phyloP scores from a whole-genome alignment of 2,888 invertebrate genomes.

The Caenorhabditis uteleia region DNA sequence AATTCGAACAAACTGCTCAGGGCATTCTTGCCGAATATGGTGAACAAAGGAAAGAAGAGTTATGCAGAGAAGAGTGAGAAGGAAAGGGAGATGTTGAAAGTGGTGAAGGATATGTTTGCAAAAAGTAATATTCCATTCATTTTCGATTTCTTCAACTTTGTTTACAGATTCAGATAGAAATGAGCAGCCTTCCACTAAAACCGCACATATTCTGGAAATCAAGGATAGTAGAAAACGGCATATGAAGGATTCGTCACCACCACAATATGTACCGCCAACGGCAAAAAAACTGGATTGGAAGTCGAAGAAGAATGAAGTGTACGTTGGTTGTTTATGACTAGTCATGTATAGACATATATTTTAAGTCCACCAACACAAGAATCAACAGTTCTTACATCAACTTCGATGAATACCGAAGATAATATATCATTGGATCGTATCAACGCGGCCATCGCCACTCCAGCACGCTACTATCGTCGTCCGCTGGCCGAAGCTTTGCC shows the following conservation, averaged over 20 bases:
- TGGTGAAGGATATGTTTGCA: slow-evolving; percentile 17
- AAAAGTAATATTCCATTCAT: not conserved
- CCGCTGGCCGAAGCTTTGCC: not conserved
- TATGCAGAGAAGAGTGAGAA: slow-evolving; percentile 5
- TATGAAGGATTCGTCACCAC: no score
- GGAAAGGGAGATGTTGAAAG: slow-evolving; percentile 13
- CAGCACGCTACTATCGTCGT: not conserved
- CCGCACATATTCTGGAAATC: no score
- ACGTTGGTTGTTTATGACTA: not conserved
- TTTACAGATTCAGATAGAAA: no score
- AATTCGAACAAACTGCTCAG: slow-evolving; percentile 13
- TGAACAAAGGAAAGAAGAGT: not conserved
- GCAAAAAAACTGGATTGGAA: slow-evolving; percentile 2
- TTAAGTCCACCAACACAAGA: not conserved
- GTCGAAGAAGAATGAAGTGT: not conserved
- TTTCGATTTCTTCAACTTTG: no score
- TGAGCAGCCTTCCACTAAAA: no score
- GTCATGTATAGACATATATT: not conserved
- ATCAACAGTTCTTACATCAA: not conserved
- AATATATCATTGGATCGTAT: no score
- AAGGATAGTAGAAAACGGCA: not conserved
- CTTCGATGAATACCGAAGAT: not conserved
- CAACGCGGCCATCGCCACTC: not conserved
- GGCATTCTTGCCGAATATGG: slow-evolving; percentile 3
- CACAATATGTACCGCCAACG: no score